These are phyloP conservation scores for Neomorphus geoffroyi DNA, from an alignment of 2,797 vertebrate species.

Conservation along the genomic window DNA sequence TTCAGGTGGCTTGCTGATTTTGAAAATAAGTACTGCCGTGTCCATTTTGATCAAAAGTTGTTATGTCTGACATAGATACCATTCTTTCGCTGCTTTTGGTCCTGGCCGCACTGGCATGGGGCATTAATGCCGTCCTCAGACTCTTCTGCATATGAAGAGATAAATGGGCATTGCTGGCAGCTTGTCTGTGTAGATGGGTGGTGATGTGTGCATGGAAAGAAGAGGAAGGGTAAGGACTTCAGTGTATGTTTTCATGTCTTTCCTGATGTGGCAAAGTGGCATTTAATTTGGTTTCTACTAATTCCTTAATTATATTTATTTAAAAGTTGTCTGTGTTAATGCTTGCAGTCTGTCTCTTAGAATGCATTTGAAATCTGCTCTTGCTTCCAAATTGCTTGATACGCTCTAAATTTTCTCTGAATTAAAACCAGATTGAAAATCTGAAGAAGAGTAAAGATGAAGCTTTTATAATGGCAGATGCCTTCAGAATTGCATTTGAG, in stretches of 20 bases:
- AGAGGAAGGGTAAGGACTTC: neutral
- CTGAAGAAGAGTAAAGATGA: conserved; percentile 86
- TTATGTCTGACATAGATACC: neutral
- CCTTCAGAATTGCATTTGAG: conserved; percentile 93
- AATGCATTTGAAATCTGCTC: neutral
- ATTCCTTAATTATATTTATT: neutral
- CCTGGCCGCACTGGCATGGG: neutral
- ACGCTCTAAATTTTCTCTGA: neutral
- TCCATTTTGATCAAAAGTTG: neutral
- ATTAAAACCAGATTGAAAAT: conserved; percentile 78
- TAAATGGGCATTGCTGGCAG: neutral
- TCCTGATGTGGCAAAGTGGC: neutral
- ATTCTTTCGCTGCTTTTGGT: neutral
- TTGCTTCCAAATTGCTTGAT: neutral
- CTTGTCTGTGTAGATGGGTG: neutral
- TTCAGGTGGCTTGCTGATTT: neutral
- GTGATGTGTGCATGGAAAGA: too few relatives aligned
- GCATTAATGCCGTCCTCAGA: neutral
- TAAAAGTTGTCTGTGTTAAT: neutral
- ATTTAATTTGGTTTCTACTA: neutral
- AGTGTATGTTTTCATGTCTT: neutral
- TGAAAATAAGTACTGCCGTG: neutral
- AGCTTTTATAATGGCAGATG: conserved; percentile 86
- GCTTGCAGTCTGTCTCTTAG: neutral
- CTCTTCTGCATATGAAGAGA: neutral